Percentiles rank a stretch among this genome's conserved stretches.
phyloP scores from a whole-genome alignment of 2,888 invertebrate genomes.

The Schizotus pectinicornis region DNA sequence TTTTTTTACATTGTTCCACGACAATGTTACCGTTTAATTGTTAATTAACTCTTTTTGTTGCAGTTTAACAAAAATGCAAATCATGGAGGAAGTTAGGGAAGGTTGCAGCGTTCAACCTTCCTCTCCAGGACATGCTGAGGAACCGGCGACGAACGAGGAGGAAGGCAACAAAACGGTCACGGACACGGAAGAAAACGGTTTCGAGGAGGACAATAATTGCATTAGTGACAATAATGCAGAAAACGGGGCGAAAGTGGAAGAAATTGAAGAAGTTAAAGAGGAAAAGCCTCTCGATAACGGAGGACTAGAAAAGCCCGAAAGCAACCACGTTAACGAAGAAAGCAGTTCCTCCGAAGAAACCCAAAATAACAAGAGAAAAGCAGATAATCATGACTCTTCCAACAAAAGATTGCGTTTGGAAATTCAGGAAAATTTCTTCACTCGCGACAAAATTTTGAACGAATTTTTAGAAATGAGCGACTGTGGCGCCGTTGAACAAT shows the following conservation, averaged over 20 bases:
- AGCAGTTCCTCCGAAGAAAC: conserved; percentile 31
- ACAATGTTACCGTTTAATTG: not conserved
- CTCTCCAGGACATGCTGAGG: conserved; percentile 57
- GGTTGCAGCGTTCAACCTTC: conserved; percentile 57
- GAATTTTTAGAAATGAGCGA: conserved; percentile 70
- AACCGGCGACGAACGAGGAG: conserved; percentile 41
- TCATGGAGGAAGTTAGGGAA: conserved; percentile 63
- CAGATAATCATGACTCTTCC: conserved; percentile 44
- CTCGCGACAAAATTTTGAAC: conserved; percentile 66
- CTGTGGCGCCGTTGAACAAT: conserved; percentile 66
- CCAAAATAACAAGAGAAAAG: conserved; percentile 27
- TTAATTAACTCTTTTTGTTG: conserved; percentile 42
- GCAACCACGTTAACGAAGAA: conserved; percentile 33
- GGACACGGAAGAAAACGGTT: conserved; percentile 36
- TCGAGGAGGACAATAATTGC: conserved; percentile 25
- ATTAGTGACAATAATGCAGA: conserved; percentile 17
- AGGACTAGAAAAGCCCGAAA: conserved; percentile 23
- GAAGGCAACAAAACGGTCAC: conserved; percentile 31
- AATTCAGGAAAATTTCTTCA: conserved; percentile 51
- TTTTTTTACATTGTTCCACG: not conserved
- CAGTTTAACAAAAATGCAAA: conserved; percentile 68
- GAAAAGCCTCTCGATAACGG: conserved; percentile 5
- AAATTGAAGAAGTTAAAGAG: conserved; percentile 26
- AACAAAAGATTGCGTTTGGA: conserved; percentile 51
- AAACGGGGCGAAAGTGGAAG: conserved; percentile 26